These are phyloP conservation scores for Lasiommata megera DNA, from an alignment of 2,888 invertebrate genomes.

Conservation along the genomic window DNA sequence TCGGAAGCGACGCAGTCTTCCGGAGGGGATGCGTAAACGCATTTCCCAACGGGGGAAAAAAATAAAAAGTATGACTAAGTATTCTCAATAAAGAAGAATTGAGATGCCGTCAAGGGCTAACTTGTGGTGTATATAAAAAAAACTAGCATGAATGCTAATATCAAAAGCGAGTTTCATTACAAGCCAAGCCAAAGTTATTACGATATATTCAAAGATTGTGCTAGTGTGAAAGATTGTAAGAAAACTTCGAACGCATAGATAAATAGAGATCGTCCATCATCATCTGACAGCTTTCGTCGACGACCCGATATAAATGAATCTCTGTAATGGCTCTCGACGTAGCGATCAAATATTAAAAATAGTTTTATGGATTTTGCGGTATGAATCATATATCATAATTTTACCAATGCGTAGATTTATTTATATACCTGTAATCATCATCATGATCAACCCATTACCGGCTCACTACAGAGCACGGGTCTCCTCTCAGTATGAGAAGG, in stretches of 20 bases:
- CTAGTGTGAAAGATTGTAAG: neutral
- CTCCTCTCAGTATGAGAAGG: no score
- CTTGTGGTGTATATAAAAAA: no score
- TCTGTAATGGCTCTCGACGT: slow-evolving; percentile 25
- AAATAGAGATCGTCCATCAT: slow-evolving; percentile 28
- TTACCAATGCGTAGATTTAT: slow-evolving; percentile 26
- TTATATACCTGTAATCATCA: no score
- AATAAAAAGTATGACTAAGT: no score
- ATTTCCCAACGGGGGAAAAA: no score
- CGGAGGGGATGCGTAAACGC: no score
- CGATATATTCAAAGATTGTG: neutral
- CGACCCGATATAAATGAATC: slow-evolving; percentile 19
- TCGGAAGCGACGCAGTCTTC: no score
- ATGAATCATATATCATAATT: slow-evolving; percentile 29
- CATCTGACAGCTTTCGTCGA: slow-evolving; percentile 23
- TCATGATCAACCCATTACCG: no score
- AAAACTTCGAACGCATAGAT: slow-evolving; percentile 10
- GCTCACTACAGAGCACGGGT: no score
- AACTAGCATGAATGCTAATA: no score
- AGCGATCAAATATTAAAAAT: slow-evolving; percentile 30
- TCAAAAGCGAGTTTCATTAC: neutral
- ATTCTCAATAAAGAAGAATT: no score
- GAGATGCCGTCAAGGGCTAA: no score
- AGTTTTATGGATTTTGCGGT: slow-evolving; percentile 31
- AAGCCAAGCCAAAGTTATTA: neutral